Conservation (phyloP, 2,113 vertebrate species). For the Hiodon tergisus region DNA sequence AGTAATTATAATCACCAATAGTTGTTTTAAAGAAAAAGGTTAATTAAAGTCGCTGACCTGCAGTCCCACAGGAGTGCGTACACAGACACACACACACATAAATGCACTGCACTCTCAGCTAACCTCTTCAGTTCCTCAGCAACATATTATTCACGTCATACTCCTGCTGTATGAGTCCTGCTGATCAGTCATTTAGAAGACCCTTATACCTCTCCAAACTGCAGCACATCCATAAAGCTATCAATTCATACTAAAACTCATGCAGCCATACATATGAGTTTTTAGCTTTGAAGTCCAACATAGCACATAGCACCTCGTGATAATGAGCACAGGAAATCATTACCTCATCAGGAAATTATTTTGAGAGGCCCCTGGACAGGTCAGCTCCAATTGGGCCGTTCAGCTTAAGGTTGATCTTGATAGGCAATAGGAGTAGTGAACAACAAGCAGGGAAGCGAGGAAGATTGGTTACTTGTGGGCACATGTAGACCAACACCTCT, state of each 20-base stretch:
- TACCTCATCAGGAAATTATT: not conserved
- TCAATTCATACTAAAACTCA: not conserved
- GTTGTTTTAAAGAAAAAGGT: too few species aligned
- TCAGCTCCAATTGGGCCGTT: not conserved
- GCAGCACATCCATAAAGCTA: not conserved
- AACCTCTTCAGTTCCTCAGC: not conserved
- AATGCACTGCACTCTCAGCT: not conserved
- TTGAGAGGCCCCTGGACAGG: slow-evolving; percentile 1
- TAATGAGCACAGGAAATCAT: not conserved
- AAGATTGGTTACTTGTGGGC: too few species aligned
- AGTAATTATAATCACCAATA: too few species aligned
- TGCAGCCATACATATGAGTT: not conserved
- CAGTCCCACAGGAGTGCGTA: not conserved
- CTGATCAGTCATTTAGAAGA: not conserved
- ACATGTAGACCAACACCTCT: too few species aligned
- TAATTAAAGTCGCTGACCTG: not conserved
- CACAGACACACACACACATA: slow-evolving; percentile 5
- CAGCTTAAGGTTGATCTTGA: too few species aligned
- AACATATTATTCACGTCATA: not conserved
- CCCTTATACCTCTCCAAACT: not conserved
- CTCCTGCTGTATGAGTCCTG: not conserved
- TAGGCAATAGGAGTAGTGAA: not conserved
- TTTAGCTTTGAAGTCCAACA: too few species aligned
- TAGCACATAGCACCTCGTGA: too few species aligned
- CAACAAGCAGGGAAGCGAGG: not conserved